Conservation (phyloP, 1,140 invertebrate genomes). For the Portunus trituberculatus region DNA sequence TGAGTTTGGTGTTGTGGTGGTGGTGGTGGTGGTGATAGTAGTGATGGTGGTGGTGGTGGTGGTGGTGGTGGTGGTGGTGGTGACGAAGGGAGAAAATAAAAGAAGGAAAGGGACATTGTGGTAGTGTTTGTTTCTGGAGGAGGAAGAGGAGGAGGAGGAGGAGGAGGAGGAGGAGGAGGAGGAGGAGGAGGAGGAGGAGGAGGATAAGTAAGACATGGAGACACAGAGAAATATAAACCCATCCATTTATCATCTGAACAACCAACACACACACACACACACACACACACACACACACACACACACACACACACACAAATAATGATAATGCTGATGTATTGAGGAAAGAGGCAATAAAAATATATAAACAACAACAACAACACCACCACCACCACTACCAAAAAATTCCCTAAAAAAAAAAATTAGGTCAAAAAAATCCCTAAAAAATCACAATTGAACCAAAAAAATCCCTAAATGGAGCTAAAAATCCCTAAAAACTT, state of each 20-base stretch:
- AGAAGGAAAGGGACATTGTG: too few relatives aligned
- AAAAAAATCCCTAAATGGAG: background rate
- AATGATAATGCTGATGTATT: background rate
- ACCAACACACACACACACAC: too few relatives aligned
- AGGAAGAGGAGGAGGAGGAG: constrained; percentile 2
- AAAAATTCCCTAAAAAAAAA: background rate
- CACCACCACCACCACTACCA: background rate
- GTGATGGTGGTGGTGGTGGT: too few relatives aligned
- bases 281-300: too few relatives aligned
- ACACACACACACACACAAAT: too few relatives aligned
- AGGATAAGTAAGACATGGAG: background rate
- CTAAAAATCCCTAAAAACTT: background rate
- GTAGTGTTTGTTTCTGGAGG: background rate
- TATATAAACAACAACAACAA: too few relatives aligned
- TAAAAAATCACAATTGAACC: too few relatives aligned
- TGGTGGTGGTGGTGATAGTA: background rate
- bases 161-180: background rate
- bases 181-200: background rate
- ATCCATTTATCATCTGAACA: too few relatives aligned
- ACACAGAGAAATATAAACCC: too few relatives aligned
- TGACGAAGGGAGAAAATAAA: too few relatives aligned
- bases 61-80: too few relatives aligned
- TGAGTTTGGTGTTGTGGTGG: background rate
- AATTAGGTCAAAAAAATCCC: background rate
- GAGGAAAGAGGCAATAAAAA: background rate